A percentile compares a stretch with the other conserved stretches of the same genome.
These are phyloP conservation scores for Lutjanus erythropterus DNA, from an alignment of 2,113 vertebrate species.

Conservation along the genomic window DNA sequence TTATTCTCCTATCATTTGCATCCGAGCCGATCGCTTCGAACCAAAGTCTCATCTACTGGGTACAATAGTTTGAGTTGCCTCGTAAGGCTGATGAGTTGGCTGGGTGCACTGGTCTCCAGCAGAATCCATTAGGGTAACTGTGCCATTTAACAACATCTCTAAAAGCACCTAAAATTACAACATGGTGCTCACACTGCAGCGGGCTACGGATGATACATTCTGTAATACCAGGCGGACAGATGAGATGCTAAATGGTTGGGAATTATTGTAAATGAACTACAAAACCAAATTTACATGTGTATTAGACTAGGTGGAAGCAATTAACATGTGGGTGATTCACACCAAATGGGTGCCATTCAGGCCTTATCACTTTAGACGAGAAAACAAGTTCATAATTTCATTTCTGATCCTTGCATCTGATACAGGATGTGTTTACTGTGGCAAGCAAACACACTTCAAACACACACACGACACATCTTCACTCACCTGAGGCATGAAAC, in stretches of 20 bases:
- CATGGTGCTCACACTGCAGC: conserved; percentile 14
- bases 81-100: conserved; percentile 39
- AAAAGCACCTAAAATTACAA: conserved; percentile 28
- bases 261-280: conserved; percentile 51
- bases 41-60: conserved; percentile 1
- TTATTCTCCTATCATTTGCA: conserved; percentile 23
- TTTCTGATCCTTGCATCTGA: conserved; percentile 52
- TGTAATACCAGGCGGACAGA: conserved; percentile 17
- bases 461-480: conserved; percentile 36
- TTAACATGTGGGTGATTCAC: conserved; percentile 49
- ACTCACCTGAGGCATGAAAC: conserved; percentile 63
- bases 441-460: conserved; percentile 48
- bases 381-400: conserved; percentile 56
- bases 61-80: conserved; percentile 18
- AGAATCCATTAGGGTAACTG: conserved; percentile 34
- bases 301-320: conserved; percentile 49
- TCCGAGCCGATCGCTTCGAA: conserved; percentile 6
- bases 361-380: conserved; percentile 33
- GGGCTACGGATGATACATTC: conserved; percentile 7
- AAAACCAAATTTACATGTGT: conserved; percentile 50
- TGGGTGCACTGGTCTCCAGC: neutral
- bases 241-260: conserved; percentile 40
- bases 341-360: conserved; percentile 47
- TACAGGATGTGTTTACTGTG: conserved; percentile 38
- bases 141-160: conserved; percentile 22